A percentile compares a stretch with the other conserved stretches of the same genome.
phyloP scores from a whole-genome alignment of 1,140 invertebrate genomes.

The Trichonephila clavata region DNA sequence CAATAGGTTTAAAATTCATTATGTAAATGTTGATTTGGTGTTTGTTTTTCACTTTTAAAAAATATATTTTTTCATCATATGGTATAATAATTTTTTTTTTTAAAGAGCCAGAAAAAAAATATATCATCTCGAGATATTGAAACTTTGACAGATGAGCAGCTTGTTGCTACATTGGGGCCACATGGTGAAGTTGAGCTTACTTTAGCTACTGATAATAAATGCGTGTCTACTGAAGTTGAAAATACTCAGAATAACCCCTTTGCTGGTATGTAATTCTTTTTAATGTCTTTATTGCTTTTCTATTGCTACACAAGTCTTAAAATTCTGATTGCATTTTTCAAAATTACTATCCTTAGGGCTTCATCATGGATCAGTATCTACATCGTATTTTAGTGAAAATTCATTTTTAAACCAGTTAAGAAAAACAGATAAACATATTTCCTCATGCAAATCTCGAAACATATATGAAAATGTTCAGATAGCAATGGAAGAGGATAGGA shows the following conservation, averaged over 20 bases:
- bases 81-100: neutral
- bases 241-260: conserved; percentile 91
- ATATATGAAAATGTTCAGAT: conserved; percentile 76
- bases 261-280: conserved; percentile 85
- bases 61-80: neutral
- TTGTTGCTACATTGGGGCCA: conserved; percentile 75
- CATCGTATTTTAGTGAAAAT: conserved; percentile 17
- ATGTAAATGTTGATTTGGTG: too few species aligned
- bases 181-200: conserved; percentile 76
- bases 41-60: neutral
- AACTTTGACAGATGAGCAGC: conserved; percentile 80
- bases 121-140: conserved; percentile 81
- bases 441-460: conserved; percentile 53
- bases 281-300: neutral
- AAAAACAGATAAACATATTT: conserved; percentile 26
- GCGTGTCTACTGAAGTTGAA: conserved; percentile 90
- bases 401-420: neutral
- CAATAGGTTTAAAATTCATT: too few species aligned
- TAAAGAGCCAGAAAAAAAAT: conserved; percentile 79
- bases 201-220: conserved; percentile 82
- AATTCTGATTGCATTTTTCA: neutral
- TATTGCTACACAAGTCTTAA: neutral
- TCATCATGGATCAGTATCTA: conserved; percentile 65
- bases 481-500: conserved; percentile 68
- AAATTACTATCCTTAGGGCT: conserved; percentile 39